Evolutionary conservation across 2,113 vertebrate species (phyloP).

Genomic region (Lasiurus borealis): DNA sequence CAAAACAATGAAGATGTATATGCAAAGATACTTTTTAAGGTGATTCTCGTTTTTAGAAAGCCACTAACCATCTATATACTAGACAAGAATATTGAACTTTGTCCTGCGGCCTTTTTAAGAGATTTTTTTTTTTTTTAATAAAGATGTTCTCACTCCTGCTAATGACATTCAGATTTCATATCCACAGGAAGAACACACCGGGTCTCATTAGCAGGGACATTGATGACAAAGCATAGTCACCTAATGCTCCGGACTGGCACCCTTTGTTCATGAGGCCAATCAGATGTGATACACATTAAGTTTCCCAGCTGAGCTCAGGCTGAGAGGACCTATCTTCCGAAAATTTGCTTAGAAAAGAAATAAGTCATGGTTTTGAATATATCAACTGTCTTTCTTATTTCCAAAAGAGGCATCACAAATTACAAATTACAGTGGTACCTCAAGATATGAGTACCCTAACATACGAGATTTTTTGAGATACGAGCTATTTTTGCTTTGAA

Average conservation of each 20-base stretch:
- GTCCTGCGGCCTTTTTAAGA: not conserved
- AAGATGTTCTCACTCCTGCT: not conserved
- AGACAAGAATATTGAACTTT: not conserved
- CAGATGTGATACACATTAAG: not conserved
- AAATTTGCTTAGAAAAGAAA: constrained; percentile 11
- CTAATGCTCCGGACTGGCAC: not conserved
- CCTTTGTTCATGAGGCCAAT: not conserved
- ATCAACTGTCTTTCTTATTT: not conserved
- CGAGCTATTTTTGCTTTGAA: too few species aligned
- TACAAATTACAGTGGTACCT: too few species aligned
- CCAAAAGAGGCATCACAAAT: not conserved
- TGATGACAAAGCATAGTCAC: not conserved
- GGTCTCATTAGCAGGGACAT: not conserved
- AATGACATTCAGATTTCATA: not conserved
- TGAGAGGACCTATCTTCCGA: not conserved
- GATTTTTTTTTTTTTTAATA: not conserved
- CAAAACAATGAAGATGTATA: not conserved
- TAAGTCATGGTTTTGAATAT: not conserved
- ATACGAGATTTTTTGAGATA: too few species aligned
- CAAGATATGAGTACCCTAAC: too few species aligned
- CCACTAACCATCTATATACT: not conserved
- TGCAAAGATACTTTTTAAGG: not conserved
- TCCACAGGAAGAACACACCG: not conserved
- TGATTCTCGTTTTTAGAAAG: not conserved
- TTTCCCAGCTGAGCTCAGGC: not conserved